A percentile compares a stretch with the other conserved stretches of the same genome.
These are phyloP conservation scores for Neodon shergylaensis DNA, from an alignment of 2,113 vertebrate genomes.

Conservation along the genomic window DNA sequence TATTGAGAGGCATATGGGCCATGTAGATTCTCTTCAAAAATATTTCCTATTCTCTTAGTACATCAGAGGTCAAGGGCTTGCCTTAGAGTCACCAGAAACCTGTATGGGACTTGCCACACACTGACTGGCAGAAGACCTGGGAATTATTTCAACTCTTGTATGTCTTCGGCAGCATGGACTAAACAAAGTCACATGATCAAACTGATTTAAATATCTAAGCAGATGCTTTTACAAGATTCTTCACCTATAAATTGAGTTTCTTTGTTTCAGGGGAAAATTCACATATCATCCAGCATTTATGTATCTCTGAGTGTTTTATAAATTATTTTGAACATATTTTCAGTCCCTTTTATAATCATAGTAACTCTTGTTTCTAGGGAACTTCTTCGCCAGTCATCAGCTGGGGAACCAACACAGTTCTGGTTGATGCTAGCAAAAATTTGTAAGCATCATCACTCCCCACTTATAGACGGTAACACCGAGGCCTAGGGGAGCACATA, in stretches of 20 bases:
- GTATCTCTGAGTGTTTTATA: not conserved
- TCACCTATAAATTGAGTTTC: not conserved
- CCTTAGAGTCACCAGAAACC: not conserved
- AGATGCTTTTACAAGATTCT: not conserved
- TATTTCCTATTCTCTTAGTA: not conserved
- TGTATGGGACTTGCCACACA: not conserved
- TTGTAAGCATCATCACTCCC: not conserved
- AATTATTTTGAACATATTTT: not conserved
- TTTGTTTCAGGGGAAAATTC: conserved; percentile 39
- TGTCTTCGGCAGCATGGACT: not conserved
- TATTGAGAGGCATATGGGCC: not conserved
- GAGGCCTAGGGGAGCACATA: not conserved
- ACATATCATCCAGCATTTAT: not conserved
- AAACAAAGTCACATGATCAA: conserved; percentile 8
- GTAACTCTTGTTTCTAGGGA: not conserved
- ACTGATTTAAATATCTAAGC: conserved; percentile 24
- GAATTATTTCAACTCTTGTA: not conserved
- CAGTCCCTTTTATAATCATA: conserved; percentile 9
- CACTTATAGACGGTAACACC: conserved; percentile 45
- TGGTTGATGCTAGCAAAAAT: not conserved
- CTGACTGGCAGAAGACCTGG: not conserved
- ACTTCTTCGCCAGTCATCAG: not conserved
- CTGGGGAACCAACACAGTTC: not conserved
- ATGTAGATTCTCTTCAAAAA: no score
- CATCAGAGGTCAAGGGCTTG: not conserved